Conservation (phyloP, 2,797 vertebrate genomes). For the Hybognathus amarus region DNA sequence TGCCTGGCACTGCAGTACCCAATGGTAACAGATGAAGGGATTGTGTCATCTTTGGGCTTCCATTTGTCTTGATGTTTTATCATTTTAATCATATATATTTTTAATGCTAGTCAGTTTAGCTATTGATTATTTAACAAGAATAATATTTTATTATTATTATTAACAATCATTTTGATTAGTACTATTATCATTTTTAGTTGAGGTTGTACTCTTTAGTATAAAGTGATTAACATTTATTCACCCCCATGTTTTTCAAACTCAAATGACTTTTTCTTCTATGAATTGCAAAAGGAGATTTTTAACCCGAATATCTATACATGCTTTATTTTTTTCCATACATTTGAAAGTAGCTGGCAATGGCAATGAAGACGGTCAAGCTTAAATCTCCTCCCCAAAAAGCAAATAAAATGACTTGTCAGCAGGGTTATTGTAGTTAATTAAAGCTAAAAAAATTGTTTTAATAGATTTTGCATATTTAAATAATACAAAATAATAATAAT, state of each 20-base stretch:
- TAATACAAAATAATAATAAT: no score
- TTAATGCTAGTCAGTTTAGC: neutral
- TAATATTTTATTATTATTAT: neutral
- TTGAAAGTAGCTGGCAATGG: neutral
- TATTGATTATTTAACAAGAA: neutral
- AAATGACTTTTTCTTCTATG: neutral
- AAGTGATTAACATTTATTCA: neutral
- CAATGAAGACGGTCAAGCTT: neutral
- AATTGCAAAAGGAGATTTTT: neutral
- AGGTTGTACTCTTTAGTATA: neutral
- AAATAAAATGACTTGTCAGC: neutral
- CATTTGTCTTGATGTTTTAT: neutral
- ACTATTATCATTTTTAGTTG: neutral
- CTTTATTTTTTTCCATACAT: neutral
- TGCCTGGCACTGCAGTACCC: slow-evolving; percentile 95
- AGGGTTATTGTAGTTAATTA: neutral
- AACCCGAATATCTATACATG: neutral
- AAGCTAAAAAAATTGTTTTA: rapidly evolving
- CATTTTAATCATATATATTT: neutral
- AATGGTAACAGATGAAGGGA: slow-evolving; percentile 55
- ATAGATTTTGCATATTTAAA: neutral
- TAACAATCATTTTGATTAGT: neutral
- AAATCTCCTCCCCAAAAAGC: neutral
- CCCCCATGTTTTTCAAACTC: neutral
- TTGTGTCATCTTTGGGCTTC: neutral